Evolutionary conservation across 2,797 vertebrate species (phyloP).

Genomic region (Pygocentrus nattereri): DNA sequence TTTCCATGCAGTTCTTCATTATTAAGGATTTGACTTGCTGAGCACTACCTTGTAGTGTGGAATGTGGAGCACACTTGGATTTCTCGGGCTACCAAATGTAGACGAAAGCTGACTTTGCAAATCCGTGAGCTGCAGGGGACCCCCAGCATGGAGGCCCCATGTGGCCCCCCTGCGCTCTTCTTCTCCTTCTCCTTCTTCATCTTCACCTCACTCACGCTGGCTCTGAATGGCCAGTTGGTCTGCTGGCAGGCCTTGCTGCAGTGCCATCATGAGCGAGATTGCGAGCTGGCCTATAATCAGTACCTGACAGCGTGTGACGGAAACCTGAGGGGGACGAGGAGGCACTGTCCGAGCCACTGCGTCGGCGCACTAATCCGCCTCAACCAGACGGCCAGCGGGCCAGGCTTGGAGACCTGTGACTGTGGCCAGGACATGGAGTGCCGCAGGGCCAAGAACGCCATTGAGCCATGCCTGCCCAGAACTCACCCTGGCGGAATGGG

Average conservation of each 20-base stretch:
- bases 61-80: not conserved
- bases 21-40: not conserved
- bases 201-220: conserved; percentile 50
- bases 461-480: conserved; percentile 82
- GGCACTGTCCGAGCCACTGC: conserved; percentile 84
- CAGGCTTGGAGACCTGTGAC: conserved; percentile 81
- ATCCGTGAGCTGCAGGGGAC: conserved; percentile 9
- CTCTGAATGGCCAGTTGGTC: conserved; percentile 74
- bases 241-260: conserved; percentile 83
- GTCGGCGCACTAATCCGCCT: conserved; percentile 80
- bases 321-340: conserved; percentile 70
- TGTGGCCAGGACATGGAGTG: conserved; percentile 78
- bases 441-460: conserved; percentile 72
- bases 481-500: conserved; percentile 76
- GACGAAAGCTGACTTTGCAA: conserved; percentile 1
- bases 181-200: conserved; percentile 63
- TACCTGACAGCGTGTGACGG: conserved; percentile 79
- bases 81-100: conserved; percentile 5
- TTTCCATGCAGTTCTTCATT: not conserved
- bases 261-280: conserved; percentile 81
- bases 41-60: not conserved
- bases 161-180: conserved; percentile 69
- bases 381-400: conserved; percentile 79
- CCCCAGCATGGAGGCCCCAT: conserved; percentile 76
- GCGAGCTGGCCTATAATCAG: conserved; percentile 80